phyloP scores from a whole-genome alignment of 2,888 invertebrate genomes.

The Crocallis elinguaria region DNA sequence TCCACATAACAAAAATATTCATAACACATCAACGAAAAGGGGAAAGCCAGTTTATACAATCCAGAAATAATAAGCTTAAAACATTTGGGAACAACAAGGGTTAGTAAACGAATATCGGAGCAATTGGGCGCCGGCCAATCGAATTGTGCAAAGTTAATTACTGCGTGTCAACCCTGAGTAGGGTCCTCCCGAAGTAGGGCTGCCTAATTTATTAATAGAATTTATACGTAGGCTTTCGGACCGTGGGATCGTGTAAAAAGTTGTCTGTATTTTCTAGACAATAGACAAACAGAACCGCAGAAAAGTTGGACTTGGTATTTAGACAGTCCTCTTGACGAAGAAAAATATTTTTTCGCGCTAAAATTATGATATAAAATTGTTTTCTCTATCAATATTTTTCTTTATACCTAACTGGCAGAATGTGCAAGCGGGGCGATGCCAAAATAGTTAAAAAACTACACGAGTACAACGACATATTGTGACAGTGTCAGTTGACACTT shows the following conservation, averaged over 20 bases:
- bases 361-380: too few relatives aligned
- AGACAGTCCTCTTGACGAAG: background rate
- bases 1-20: conserved; percentile 26
- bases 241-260: conserved; percentile 1
- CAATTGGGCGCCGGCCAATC: conserved; percentile 62
- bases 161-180: conserved; percentile 63
- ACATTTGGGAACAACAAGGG: conserved; percentile 38
- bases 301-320: too few relatives aligned
- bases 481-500: background rate
- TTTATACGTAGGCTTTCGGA: conserved; percentile 11
- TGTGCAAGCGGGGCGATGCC: background rate
- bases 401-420: background rate
- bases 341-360: background rate
- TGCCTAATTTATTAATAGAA: conserved; percentile 25
- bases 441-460: background rate
- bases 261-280: background rate
- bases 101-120: conserved; percentile 60
- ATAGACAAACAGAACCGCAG: background rate
- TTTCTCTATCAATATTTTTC: too few relatives aligned
- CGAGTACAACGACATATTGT: too few relatives aligned
- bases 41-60: conserved; percentile 30
- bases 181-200: conserved; percentile 47
- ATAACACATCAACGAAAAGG: conserved; percentile 28
- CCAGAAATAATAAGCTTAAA: conserved; percentile 32
- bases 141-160: conserved; percentile 76